Conservation (phyloP, 2,797 vertebrate species). For the Danio aesculapii region DNA sequence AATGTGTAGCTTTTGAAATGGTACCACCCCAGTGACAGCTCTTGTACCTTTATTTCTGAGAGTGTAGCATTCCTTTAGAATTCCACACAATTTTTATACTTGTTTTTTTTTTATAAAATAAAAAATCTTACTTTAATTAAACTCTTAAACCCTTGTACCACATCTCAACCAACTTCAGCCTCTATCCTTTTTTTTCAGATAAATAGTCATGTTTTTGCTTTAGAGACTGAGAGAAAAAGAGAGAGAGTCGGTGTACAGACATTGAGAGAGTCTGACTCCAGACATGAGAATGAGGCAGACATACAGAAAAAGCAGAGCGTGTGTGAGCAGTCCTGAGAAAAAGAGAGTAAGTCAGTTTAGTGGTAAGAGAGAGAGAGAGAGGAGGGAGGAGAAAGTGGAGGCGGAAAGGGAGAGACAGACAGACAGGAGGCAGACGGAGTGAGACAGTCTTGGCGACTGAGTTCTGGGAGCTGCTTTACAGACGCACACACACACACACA, state of each 20-base stretch:
- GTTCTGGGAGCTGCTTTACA: constrained; percentile 69
- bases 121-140: too few species aligned
- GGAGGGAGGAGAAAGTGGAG: constrained; percentile 32
- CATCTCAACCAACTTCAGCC: too few species aligned
- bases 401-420: constrained; percentile 50
- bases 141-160: too few species aligned
- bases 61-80: too few species aligned
- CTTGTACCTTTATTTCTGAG: too few species aligned
- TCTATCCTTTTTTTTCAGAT: too few species aligned
- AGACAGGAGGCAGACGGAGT: constrained; percentile 63
- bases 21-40: too few species aligned
- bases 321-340: not conserved
- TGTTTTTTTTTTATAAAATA: too few species aligned
- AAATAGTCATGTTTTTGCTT: too few species aligned
- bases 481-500: constrained; percentile 31
- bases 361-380: constrained; percentile 25
- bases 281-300: constrained; percentile 41
- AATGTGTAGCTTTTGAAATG: too few species aligned
- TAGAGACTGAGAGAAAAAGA: not conserved
- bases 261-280: constrained; percentile 25
- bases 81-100: too few species aligned
- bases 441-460: constrained; percentile 71
- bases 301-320: constrained; percentile 21
- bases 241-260: constrained; percentile 15
- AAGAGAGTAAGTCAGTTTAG: constrained; percentile 24